phyloP scores from a whole-genome alignment of 2,113 vertebrate species.

The Salminus brasiliensis region DNA sequence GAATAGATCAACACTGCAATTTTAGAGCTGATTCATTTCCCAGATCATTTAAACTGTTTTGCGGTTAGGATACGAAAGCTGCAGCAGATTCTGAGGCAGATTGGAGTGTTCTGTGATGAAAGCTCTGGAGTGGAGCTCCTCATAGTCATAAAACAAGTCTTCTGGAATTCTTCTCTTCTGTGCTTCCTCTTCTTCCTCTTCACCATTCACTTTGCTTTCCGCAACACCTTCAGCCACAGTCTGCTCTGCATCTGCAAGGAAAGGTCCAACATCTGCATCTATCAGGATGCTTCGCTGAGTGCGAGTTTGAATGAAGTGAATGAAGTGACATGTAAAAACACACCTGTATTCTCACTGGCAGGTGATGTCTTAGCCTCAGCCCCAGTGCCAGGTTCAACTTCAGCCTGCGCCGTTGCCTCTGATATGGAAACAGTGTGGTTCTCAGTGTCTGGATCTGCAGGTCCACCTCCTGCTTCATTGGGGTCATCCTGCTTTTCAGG shows the following conservation, averaged over 20 bases:
- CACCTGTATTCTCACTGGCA: background rate
- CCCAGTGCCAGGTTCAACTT: too few species aligned
- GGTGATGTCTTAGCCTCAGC: background rate
- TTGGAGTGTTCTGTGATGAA: conserved; percentile 73
- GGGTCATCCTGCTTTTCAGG: background rate
- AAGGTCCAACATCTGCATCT: background rate
- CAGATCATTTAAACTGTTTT: too few species aligned
- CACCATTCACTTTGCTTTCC: background rate
- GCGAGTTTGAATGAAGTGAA: background rate
- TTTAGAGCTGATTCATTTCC: background rate
- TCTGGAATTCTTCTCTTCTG: conserved; percentile 58
- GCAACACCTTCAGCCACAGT: background rate
- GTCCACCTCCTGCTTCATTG: background rate
- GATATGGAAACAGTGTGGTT: background rate
- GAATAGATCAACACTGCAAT: background rate
- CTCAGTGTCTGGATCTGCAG: background rate
- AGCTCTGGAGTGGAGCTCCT: conserved; percentile 77
- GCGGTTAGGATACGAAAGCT: conserved; percentile 83
- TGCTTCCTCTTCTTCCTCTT: conserved; percentile 20
- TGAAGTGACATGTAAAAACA: background rate
- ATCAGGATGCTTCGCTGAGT: background rate
- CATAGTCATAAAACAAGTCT: conserved; percentile 77
- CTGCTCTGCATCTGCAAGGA: background rate
- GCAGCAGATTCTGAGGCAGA: conserved; percentile 82
- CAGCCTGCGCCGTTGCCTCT: background rate